Percentiles rank a stretch among this genome's conserved stretches.
These are phyloP conservation scores for Physocephala rufipes DNA, from an alignment of 2,888 invertebrate genomes.

Conservation along the genomic window DNA sequence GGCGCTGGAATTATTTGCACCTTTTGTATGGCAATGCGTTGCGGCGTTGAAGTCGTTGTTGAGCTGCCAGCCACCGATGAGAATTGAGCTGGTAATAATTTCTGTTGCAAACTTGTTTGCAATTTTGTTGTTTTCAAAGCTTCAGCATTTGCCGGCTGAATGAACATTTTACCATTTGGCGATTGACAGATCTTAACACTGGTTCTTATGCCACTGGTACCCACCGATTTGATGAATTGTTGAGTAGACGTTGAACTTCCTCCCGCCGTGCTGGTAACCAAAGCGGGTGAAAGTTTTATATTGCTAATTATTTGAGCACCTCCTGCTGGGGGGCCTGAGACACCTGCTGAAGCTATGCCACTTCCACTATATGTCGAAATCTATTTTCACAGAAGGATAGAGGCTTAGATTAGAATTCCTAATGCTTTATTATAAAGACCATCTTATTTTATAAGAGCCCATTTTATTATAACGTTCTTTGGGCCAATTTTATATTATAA, in stretches of 20 bases:
- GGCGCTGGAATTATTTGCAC: conserved; percentile 60
- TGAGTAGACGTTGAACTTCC: conserved; percentile 36
- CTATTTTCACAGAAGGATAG: background rate
- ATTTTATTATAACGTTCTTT: too few species aligned
- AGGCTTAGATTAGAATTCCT: background rate
- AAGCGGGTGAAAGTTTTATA: conserved; percentile 56
- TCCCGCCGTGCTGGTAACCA: conserved; percentile 34
- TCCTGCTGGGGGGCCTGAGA: conserved; percentile 31
- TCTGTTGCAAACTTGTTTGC: conserved; percentile 45
- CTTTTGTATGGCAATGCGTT: conserved; percentile 62
- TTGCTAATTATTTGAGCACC: conserved; percentile 56
- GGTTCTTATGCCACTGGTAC: conserved; percentile 56
- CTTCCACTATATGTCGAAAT: conserved; percentile 24
- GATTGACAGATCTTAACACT: conserved; percentile 63
- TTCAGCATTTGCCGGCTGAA: conserved; percentile 57
- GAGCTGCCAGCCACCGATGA: conserved; percentile 40
- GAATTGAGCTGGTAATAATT: conserved; percentile 43
- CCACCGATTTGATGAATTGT: conserved; percentile 55
- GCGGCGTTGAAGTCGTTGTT: conserved; percentile 50
- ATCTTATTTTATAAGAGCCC: too few species aligned
- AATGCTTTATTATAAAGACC: background rate
- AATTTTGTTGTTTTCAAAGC: conserved; percentile 46
- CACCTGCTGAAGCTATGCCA: conserved; percentile 25
- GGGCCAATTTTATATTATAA: background rate
- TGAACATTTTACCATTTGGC: conserved; percentile 62